Percentiles rank a stretch among this genome's conserved stretches.
These are phyloP conservation scores for Sicus ferrugineus DNA, from an alignment of 2,888 invertebrate species.

Conservation along the genomic window DNA sequence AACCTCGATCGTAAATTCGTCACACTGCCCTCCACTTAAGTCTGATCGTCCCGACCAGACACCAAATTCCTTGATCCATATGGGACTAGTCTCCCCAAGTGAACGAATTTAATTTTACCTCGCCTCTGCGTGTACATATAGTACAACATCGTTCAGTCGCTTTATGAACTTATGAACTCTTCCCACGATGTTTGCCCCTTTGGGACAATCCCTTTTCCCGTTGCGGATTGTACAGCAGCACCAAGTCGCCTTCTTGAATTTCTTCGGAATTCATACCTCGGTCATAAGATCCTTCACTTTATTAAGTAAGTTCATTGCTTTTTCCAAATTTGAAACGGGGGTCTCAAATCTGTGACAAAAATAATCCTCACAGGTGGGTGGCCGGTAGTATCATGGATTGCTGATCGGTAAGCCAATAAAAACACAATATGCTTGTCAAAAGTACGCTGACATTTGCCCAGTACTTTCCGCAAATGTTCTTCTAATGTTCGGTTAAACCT, in stretches of 20 bases:
- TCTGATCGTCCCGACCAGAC: too few species aligned
- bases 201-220: neutral
- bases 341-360: neutral
- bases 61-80: too few species aligned
- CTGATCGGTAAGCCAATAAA: neutral
- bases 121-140: too few species aligned
- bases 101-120: too few species aligned
- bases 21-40: too few species aligned
- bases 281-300: neutral
- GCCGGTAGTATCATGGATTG: neutral
- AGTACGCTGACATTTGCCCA: neutral
- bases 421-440: neutral
- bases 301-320: neutral
- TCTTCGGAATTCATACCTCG: neutral
- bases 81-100: too few species aligned
- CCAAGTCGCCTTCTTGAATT: neutral
- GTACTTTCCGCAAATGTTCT: too few species aligned
- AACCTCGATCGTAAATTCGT: too few species aligned
- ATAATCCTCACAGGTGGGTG: neutral
- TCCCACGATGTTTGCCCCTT: neutral
- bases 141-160: neutral
- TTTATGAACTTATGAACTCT: neutral
- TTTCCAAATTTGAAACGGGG: neutral
- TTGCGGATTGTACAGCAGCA: too few species aligned
- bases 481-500: neutral